A percentile compares a stretch with the other conserved stretches of the same genome.
Conservation (phyloP, 2,888 invertebrate species). For the Phortica okadai region DNA sequence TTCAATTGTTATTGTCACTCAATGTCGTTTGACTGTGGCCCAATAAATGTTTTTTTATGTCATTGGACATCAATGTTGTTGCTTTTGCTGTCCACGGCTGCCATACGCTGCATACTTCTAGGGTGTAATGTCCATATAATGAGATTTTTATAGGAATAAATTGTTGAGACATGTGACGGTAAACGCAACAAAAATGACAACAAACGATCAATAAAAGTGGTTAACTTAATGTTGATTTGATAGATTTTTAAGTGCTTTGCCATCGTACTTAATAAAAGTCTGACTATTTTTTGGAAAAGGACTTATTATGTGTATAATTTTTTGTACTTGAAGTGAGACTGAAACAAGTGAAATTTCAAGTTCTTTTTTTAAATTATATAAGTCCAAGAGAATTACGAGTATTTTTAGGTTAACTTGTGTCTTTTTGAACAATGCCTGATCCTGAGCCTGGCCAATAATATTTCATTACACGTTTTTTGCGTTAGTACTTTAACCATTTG, state of each 20-base stretch:
- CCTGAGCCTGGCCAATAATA: too few species aligned
- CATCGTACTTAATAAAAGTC: conserved; percentile 9
- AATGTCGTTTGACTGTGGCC: conserved; percentile 49
- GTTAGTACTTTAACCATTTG: too few species aligned
- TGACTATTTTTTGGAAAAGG: neutral
- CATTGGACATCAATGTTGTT: conserved; percentile 12
- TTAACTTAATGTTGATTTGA: conserved; percentile 45
- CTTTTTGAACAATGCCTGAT: too few species aligned
- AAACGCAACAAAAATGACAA: neutral
- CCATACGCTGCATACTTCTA: neutral
- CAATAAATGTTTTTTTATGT: conserved; percentile 53
- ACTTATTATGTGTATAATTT: too few species aligned
- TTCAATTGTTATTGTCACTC: conserved; percentile 56
- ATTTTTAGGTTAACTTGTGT: too few species aligned
- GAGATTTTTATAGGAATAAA: conserved; percentile 54
- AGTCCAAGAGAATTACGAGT: too few species aligned
- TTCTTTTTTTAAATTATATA: too few species aligned
- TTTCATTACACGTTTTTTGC: too few species aligned
- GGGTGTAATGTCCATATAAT: conserved; percentile 59
- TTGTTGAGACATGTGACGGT: conserved; percentile 7
- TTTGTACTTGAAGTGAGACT: too few species aligned
- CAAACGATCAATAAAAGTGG: conserved; percentile 29
- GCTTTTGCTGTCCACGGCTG: neutral
- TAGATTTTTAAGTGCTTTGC: conserved; percentile 54
- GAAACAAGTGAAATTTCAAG: too few species aligned